Percentiles rank a stretch among this genome's conserved stretches.
Conservation (phyloP, 2,888 invertebrate species). For the Odontothrips loti region DNA sequence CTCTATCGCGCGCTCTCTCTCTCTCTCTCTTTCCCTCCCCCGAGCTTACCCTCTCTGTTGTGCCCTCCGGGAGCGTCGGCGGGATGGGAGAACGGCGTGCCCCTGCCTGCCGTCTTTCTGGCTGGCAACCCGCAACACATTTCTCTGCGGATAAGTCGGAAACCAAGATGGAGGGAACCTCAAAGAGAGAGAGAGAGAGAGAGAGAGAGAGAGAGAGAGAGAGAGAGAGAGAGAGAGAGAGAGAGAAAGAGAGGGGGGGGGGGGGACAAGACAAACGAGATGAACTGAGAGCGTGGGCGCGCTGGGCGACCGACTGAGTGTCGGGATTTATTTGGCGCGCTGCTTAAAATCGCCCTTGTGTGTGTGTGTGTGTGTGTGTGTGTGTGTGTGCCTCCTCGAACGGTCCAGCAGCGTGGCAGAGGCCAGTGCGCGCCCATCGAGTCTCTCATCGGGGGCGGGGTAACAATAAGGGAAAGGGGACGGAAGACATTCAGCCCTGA, state of each 20-base stretch:
- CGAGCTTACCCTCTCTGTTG: not conserved
- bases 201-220: not conserved
- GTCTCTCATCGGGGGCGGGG: not conserved
- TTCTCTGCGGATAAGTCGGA: slow-evolving; percentile 26
- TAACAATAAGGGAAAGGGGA: not conserved
- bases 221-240: not conserved
- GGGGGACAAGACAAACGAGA: slow-evolving; percentile 5
- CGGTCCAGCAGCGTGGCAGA: no score
- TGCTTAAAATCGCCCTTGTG: slow-evolving; percentile 19
- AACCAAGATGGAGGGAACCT: slow-evolving; percentile 9
- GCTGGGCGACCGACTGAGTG: slow-evolving; percentile 5
- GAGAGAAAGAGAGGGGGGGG: not conserved
- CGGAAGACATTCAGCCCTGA: not conserved
- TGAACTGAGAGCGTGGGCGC: slow-evolving; percentile 1
- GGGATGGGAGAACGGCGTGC: no score
- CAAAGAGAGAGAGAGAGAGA: not conserved
- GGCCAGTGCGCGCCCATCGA: no score
- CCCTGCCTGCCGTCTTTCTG: not conserved
- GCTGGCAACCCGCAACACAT: slow-evolving; percentile 17
- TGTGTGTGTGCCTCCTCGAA: no score
- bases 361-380: slow-evolving; percentile 3
- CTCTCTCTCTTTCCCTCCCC: not conserved
- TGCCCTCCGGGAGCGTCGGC: no score
- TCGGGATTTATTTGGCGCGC: slow-evolving; percentile 10
- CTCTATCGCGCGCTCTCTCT: not conserved